Base-by-base conservation (phyloP, 2,888 invertebrate genomes). In the Corbicula japonica region DNA sequence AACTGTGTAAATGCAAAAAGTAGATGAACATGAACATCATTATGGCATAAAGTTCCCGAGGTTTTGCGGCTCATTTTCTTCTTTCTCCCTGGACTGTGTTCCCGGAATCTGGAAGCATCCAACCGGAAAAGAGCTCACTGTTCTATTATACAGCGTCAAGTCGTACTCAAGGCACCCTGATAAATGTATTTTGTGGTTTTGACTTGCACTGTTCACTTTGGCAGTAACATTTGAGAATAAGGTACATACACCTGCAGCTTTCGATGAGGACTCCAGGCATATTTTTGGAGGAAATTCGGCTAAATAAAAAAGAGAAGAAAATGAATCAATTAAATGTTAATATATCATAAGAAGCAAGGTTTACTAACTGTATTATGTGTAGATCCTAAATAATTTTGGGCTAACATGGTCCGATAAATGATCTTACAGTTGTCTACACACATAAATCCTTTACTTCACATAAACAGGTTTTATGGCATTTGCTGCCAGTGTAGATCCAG, bases 101-200 rank as follows among this genome's bases (percentile, higher is more conserved):
- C 88, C 88, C 0, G 91, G 91, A 68, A 91, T 90, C 79, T 90
- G 86, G 79, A 91, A 91, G 69, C 90, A 91, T 52, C 88, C 90
- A 0, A 91, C 88, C 2, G 91, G 90, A 58, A 89, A 89, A 6
- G 86, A 84, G 32, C 88, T 88, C 15, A 90, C 88, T 18, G 90
- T 90, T 60, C 83, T 86, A 63, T 90, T 90, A 62, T 87, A 90
- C 8, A 91, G 75, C 44, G 87, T 90, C 30, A 91, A 77, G 32
- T 86, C 88, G 61, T 86, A 87, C 69, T 90, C 89, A 41, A 87
- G 76, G 66, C 90, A 90, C 18, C 91, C 91, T 0, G 86, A 77
- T 18, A 91, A 79, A 78, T 89, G 89, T 8, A 89, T 87, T 75
- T 91, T 90, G 68, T 90, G 90, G 23, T 85, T 84, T 21, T 87